phyloP scores from a whole-genome alignment of 2,113 vertebrate genomes.

The Laterallus jamaicensis region DNA sequence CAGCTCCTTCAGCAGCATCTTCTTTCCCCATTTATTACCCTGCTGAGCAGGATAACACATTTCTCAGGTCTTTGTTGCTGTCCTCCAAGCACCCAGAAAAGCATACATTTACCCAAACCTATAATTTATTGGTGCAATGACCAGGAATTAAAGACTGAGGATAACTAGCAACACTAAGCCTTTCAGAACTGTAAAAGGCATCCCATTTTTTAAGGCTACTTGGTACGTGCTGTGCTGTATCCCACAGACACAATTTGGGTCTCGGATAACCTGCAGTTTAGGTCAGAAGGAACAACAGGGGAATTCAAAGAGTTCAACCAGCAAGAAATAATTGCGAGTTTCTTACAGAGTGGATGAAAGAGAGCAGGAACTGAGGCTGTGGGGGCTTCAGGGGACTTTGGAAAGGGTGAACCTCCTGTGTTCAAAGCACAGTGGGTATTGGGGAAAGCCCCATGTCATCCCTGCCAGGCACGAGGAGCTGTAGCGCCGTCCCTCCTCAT shows the following conservation, averaged over 20 bases:
- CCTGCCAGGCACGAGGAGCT: rapidly evolving
- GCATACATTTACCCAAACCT: neutral
- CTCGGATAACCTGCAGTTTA: neutral
- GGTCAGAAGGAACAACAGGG: neutral
- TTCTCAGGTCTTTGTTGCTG: constrained; percentile 13
- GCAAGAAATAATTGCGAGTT: neutral
- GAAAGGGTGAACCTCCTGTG: rapidly evolving
- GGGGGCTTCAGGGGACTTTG: neutral
- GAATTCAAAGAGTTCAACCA: neutral
- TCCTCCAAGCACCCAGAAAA: constrained; percentile 6
- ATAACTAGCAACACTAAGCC: neutral
- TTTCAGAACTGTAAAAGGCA: neutral
- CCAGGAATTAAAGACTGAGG: constrained; percentile 26
- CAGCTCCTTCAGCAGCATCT: neutral
- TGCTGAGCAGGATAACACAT: neutral
- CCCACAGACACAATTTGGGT: neutral
- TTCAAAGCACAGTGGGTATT: neutral
- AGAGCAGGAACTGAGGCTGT: neutral
- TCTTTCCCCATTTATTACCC: neutral
- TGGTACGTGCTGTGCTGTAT: neutral
- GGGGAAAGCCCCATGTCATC: rapidly evolving
- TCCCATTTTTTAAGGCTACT: neutral
- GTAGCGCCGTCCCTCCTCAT: neutral
- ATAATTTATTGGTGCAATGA: constrained; percentile 30
- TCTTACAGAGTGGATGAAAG: neutral